Conservation (phyloP, 2,797 vertebrate genomes). For the Amniataba percoides region DNA sequence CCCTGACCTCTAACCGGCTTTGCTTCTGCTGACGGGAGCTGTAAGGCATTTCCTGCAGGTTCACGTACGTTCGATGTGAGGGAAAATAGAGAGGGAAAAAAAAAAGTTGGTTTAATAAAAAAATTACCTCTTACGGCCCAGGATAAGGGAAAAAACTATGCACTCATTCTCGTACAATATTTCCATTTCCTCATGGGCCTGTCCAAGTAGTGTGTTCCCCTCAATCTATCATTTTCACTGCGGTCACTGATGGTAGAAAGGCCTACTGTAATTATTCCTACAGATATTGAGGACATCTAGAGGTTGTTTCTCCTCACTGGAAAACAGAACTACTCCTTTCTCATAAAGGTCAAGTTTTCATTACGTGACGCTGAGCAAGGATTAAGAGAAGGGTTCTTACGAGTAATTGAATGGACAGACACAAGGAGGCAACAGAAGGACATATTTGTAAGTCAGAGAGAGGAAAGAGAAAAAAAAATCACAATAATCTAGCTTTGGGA, state of each 20-base stretch:
- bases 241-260: conserved; percentile 71
- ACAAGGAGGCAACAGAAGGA: conserved; percentile 52
- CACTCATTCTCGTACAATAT: conserved; percentile 80
- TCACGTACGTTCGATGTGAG: conserved; percentile 62
- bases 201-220: conserved; percentile 77
- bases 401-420: conserved; percentile 50
- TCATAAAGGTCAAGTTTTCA: conserved; percentile 60
- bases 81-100: conserved; percentile 40
- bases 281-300: conserved; percentile 80
- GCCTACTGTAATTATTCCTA: conserved; percentile 80
- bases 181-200: conserved; percentile 81
- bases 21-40: conserved; percentile 71
- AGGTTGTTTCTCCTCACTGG: conserved; percentile 70
- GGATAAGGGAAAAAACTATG: conserved; percentile 76
- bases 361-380: conserved; percentile 45
- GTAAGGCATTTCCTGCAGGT: conserved; percentile 80
- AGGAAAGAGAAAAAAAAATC: conserved; percentile 33
- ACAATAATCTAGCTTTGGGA: conserved; percentile 52
- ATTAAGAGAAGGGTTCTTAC: conserved; percentile 40
- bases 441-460: conserved; percentile 23
- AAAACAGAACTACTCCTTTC: conserved; percentile 63
- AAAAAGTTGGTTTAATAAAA: conserved; percentile 57
- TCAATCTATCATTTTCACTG: conserved; percentile 83
- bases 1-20: conserved; percentile 76
- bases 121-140: conserved; percentile 48